A percentile compares a stretch with the other conserved stretches of the same genome.
Conservation (phyloP, 2,113 vertebrate genomes). For the Hepsetus odoe region DNA sequence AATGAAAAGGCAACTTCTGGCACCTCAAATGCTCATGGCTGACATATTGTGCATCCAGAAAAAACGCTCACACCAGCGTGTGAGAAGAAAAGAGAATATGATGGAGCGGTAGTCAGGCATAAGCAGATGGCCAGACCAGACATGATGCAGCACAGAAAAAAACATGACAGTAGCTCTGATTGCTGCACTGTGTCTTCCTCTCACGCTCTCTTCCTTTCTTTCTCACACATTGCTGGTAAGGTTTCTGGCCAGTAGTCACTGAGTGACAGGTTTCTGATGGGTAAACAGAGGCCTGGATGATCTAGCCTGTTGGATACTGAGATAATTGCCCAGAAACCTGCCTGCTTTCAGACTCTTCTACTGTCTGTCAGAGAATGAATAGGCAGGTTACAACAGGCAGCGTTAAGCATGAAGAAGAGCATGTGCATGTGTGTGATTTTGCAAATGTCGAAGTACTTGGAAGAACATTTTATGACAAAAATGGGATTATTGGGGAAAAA, state of each 20-base stretch:
- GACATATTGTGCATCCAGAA: no score
- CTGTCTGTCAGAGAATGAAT: conserved; percentile 26
- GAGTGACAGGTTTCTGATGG: conserved; percentile 43
- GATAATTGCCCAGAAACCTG: conserved; percentile 46
- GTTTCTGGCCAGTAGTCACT: conserved; percentile 34
- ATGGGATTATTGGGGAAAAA: no score
- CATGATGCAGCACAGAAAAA: not conserved
- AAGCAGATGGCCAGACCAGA: not conserved
- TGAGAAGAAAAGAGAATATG: conserved; percentile 55
- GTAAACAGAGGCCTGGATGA: conserved; percentile 22
- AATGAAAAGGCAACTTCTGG: not conserved
- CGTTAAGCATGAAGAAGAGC: not conserved
- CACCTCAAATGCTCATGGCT: not conserved
- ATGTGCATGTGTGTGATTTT: conserved; percentile 18
- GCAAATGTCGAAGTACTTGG: not conserved
- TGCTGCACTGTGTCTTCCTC: conserved; percentile 9
- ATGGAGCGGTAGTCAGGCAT: conserved; percentile 22
- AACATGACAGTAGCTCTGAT: conserved; percentile 44
- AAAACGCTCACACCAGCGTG: not conserved
- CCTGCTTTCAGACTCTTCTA: conserved; percentile 13
- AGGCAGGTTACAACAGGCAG: conserved; percentile 1
- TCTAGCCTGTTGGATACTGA: conserved; percentile 31
- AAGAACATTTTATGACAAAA: not conserved
- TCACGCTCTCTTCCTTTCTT: conserved; percentile 15
- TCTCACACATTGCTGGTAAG: conserved; percentile 15